phyloP scores from a whole-genome alignment of 1,140 invertebrate species.

The Drosophila takahashii region DNA sequence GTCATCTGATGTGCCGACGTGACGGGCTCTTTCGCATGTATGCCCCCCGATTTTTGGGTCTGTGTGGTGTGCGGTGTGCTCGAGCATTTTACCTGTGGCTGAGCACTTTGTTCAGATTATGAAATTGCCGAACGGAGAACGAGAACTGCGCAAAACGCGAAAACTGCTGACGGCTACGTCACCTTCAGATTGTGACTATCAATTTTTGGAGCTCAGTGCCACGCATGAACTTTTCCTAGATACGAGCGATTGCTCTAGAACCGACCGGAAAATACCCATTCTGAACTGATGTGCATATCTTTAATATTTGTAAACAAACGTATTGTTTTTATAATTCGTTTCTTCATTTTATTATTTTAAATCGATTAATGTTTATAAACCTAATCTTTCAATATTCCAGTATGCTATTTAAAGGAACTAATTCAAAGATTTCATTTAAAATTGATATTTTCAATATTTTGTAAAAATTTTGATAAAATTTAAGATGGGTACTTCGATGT shows the following conservation, averaged over 20 bases:
- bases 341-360: no score
- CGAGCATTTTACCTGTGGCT: slow-evolving; percentile 21
- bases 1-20: slow-evolving; percentile 49
- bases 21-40: slow-evolving; percentile 34
- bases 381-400: no score
- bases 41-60: slow-evolving; percentile 8
- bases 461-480: neutral
- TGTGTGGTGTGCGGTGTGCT: slow-evolving; percentile 8
- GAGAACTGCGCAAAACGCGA: slow-evolving; percentile 58
- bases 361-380: no score
- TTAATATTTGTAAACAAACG: no score
- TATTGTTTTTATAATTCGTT: no score
- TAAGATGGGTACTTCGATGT: slow-evolving; percentile 1
- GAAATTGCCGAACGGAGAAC: slow-evolving; percentile 45
- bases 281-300: neutral
- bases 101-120: slow-evolving; percentile 56
- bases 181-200: slow-evolving; percentile 57
- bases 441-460: neutral
- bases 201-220: slow-evolving; percentile 39
- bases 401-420: no score
- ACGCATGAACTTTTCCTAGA: slow-evolving; percentile 51
- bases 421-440: neutral
- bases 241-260: slow-evolving; percentile 5
- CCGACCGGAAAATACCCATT: slow-evolving; percentile 28
- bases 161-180: slow-evolving; percentile 55